Conservation (phyloP, 2,888 invertebrate species). For the Protonemura montana region DNA sequence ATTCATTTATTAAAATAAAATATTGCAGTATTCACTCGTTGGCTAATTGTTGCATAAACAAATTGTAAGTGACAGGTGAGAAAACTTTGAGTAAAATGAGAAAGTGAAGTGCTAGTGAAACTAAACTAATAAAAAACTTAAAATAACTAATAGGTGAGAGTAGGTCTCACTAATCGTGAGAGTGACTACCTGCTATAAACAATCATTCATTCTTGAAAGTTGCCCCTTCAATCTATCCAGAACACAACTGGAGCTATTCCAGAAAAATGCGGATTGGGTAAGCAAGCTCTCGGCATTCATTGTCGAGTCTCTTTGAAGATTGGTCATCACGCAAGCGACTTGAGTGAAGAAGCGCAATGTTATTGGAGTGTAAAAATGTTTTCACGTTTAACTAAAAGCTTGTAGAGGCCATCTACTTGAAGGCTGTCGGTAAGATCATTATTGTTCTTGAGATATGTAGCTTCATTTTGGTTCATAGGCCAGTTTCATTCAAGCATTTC, state of each 20-base stretch:
- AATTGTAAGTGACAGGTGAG: not conserved
- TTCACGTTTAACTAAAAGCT: not conserved
- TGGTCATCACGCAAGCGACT: not conserved
- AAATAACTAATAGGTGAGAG: not conserved
- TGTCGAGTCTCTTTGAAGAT: not conserved
- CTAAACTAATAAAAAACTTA: not conserved
- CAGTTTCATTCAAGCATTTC: not conserved
- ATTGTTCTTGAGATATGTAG: slow-evolving; percentile 12
- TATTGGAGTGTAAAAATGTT: not conserved
- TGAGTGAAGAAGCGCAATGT: not conserved
- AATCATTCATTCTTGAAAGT: not conserved
- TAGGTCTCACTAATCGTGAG: not conserved
- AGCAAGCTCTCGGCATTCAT: not conserved
- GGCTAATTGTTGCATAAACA: not conserved
- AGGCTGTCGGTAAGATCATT: slow-evolving; percentile 1
- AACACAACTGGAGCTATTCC: not conserved
- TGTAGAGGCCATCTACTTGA: not conserved
- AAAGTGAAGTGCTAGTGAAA: not conserved
- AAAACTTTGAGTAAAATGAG: not conserved
- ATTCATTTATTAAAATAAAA: not conserved
- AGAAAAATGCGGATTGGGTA: not conserved
- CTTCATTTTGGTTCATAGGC: not conserved
- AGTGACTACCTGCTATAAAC: not conserved
- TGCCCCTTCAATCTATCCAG: not conserved
- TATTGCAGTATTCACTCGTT: not conserved